Evolutionary conservation across 1,140 invertebrate species (phyloP).

Genomic region (Ctenoplectra terminalis): DNA sequence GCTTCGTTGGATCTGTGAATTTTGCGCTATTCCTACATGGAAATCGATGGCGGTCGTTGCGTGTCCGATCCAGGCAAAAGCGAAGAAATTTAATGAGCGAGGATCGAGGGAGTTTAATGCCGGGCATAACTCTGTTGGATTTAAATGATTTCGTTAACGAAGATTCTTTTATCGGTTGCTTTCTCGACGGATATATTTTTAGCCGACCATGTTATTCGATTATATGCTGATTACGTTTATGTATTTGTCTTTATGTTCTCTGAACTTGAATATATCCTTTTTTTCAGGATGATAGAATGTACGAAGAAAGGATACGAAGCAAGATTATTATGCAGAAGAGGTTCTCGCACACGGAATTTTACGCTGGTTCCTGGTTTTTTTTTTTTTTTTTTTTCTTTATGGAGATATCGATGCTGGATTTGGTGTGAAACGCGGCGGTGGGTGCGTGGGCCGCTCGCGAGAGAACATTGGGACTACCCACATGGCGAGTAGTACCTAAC

Average conservation of each 20-base stretch:
- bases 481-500: conserved; percentile 22
- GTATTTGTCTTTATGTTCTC: neutral
- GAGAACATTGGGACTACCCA: conserved; percentile 52
- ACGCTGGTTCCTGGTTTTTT: neutral
- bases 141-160: neutral
- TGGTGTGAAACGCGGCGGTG: conserved; percentile 34
- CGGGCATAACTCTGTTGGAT: neutral
- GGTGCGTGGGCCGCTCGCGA: conserved; percentile 42
- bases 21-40: neutral
- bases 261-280: neutral
- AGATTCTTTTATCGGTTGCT: neutral
- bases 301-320: neutral
- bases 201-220: neutral
- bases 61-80: neutral
- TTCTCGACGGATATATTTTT: neutral
- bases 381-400: conserved; percentile 17
- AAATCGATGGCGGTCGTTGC: neutral
- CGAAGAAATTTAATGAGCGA: neutral
- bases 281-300: neutral
- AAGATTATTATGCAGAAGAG: neutral
- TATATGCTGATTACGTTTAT: neutral
- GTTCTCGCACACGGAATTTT: neutral
- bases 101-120: neutral
- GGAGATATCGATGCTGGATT: conserved; percentile 50
- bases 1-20: conserved; percentile 16